Evolutionary conservation across 2,113 vertebrate species (phyloP).

Genomic region (Atrichornis clamosus): DNA sequence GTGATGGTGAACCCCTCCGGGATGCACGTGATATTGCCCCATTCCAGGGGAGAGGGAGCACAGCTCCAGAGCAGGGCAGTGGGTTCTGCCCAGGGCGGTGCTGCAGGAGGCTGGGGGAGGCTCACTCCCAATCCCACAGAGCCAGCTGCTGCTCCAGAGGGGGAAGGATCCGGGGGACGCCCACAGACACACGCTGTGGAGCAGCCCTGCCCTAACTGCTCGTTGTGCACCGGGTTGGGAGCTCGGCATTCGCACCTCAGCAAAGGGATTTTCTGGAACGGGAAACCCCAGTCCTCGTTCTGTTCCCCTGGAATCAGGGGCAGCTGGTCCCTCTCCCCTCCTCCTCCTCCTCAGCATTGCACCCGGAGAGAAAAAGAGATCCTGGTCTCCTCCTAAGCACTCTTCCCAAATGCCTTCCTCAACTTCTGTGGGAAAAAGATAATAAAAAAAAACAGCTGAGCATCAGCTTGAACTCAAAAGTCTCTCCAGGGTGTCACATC

Average conservation of each 20-base stretch:
- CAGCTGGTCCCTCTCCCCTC: background rate
- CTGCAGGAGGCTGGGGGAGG: background rate
- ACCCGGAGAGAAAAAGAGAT: background rate
- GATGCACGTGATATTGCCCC: background rate
- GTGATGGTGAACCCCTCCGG: background rate
- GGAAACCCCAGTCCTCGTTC: background rate
- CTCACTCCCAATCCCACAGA: background rate
- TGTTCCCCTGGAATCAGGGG: background rate
- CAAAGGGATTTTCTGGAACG: background rate
- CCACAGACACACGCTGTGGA: background rate
- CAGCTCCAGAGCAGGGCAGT: background rate
- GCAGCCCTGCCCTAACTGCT: accelerated
- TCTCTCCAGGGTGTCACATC: background rate
- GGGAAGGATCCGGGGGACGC: accelerated
- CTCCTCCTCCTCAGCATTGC: background rate
- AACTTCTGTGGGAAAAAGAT: background rate
- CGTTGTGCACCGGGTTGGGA: background rate
- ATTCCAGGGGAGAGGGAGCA: background rate
- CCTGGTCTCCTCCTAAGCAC: background rate
- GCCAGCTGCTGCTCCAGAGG: background rate
- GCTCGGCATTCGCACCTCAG: background rate
- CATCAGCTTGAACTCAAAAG: background rate
- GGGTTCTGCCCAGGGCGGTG: background rate
- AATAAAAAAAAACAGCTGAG: background rate
- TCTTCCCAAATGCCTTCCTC: background rate